These are phyloP conservation scores for Mythimna lalbum DNA, from an alignment of 2,888 invertebrate genomes.

Conservation along the genomic window DNA sequence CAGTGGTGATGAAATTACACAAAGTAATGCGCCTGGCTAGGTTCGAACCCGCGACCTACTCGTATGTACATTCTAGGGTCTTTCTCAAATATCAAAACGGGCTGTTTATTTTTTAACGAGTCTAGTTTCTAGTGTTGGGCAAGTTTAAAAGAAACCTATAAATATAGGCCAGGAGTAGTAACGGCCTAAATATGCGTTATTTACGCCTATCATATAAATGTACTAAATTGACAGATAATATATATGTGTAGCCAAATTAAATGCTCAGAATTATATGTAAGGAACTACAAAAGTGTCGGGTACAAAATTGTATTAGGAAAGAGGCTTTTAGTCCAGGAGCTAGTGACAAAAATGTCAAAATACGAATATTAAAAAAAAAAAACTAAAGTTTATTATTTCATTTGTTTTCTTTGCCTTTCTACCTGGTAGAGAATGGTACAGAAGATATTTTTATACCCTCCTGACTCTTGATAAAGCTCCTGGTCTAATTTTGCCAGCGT, in stretches of 20 bases:
- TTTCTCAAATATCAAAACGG: too few relatives aligned
- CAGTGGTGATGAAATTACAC: too few relatives aligned
- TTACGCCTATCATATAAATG: conserved; percentile 17
- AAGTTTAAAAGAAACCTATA: not conserved
- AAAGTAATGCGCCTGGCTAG: too few relatives aligned
- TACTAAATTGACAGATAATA: conserved; percentile 33
- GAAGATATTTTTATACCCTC: conserved; percentile 49
- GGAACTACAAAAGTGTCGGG: conserved; percentile 58
- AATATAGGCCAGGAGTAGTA: not conserved
- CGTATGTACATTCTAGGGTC: too few relatives aligned
- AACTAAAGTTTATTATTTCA: not conserved
- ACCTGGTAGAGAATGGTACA: conserved; percentile 32
- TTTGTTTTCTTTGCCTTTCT: conserved; percentile 8
- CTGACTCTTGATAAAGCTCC: conserved; percentile 49
- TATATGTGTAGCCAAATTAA: conserved; percentile 60
- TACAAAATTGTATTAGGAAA: conserved; percentile 66
- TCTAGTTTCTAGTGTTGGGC: not conserved
- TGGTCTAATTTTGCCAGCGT: conserved; percentile 50
- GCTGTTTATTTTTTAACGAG: too few relatives aligned
- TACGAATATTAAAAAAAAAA: conserved; percentile 20
- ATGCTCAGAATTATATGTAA: conserved; percentile 64
- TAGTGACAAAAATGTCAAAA: conserved; percentile 34
- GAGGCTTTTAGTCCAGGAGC: conserved; percentile 59
- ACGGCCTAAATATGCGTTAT: conserved; percentile 40
- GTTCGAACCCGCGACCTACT: too few relatives aligned